phyloP scores from a whole-genome alignment of 2,113 vertebrate species.

The Shinisaurus crocodilurus region DNA sequence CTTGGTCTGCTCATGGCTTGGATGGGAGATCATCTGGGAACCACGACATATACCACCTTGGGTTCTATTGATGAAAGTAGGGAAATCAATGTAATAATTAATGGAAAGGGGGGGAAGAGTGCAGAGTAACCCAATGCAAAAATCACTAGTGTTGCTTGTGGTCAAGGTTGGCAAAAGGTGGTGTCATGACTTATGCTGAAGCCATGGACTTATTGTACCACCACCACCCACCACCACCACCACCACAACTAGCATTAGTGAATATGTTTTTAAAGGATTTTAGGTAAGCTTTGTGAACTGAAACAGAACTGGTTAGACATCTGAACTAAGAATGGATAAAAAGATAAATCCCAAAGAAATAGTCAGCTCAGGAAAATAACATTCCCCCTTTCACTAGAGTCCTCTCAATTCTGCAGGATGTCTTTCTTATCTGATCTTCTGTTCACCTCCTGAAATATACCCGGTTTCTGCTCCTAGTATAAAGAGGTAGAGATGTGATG shows the following conservation, averaged over 20 bases:
- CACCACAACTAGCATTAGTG: not conserved
- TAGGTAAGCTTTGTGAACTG: not conserved
- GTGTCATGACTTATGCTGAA: too few species aligned
- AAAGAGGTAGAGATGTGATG: not conserved
- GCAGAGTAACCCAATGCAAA: not conserved
- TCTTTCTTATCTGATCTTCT: not conserved
- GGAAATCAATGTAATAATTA: not conserved
- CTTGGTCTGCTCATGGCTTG: not conserved
- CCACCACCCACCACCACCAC: too few species aligned
- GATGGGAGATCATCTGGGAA: too few species aligned
- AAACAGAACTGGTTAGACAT: not conserved
- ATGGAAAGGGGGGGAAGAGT: not conserved
- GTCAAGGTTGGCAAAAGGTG: too few species aligned
- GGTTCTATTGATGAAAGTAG: too few species aligned
- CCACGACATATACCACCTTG: too few species aligned
- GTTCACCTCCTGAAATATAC: not conserved
- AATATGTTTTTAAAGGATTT: not conserved
- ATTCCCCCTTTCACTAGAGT: too few species aligned
- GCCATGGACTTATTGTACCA: not conserved
- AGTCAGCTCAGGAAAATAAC: not conserved
- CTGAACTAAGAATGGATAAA: not conserved
- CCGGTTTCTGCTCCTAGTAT: not conserved
- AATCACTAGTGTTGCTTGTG: not conserved
- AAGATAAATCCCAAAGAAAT: not conserved
- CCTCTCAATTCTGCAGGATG: not conserved